Evolutionary conservation across 53 echinoderm and acorn worm species (phyloP).

Genomic region (Antedon mediterranea): DNA sequence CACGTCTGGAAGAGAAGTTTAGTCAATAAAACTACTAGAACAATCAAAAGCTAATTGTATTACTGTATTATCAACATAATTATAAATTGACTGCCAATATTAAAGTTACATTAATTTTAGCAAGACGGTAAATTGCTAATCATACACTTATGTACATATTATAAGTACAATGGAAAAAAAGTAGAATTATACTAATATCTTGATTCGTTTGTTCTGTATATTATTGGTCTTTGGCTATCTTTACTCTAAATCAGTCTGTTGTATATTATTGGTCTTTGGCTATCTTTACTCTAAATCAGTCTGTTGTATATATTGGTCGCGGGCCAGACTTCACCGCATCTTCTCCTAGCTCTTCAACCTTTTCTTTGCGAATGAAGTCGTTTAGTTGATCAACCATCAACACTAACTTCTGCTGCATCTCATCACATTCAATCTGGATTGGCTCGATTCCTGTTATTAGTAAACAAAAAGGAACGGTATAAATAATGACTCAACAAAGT

Average conservation of each 20-base stretch:
- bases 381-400: slow-evolving; percentile 67
- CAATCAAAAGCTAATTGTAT: no score
- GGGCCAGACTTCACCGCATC: not conserved
- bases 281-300: not conserved
- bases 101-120: no score
- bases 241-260: not conserved
- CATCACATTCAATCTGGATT: slow-evolving; percentile 59
- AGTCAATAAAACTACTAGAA: no score
- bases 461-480: no score
- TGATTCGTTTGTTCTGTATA: not conserved
- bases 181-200: no score
- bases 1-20: no score
- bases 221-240: not conserved
- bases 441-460: slow-evolving; percentile 49
- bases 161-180: no score
- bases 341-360: slow-evolving; percentile 25
- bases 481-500: no score
- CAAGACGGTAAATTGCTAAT: no score
- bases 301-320: not conserved
- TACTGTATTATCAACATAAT: no score
- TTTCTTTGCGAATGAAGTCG: slow-evolving; percentile 51
- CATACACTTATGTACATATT: no score
- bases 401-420: slow-evolving; percentile 45
- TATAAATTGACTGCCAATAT: no score
- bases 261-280: not conserved